Base-by-base conservation (phyloP, 2,888 invertebrate genomes). In the Xanthorhoe spadicearia region DNA sequence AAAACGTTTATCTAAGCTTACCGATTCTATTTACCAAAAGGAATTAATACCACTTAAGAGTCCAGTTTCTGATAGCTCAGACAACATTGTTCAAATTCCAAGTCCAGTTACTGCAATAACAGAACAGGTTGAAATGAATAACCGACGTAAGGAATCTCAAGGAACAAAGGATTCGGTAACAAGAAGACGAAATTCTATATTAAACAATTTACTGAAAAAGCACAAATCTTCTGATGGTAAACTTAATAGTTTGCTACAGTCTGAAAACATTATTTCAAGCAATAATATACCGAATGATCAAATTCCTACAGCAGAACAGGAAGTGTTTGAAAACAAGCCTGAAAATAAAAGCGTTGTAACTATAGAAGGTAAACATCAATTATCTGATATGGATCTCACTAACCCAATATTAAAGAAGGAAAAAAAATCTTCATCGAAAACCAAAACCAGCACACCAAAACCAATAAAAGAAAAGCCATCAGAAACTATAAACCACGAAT, bases 391-490 rank as follows among this genome's bases (percentile, higher is more conserved):
- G 9, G 54, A 58, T 53, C 17, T 49, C 5, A 9, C 38, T 10
- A 35, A 62, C 10, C 18, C 13, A 18, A 15, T 15, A 1, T 53
- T 48, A 13, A 10, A 49, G 10, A 28, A 35, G 28, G 19, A 43
- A 19, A 28, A 0, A 0, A 51, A 18, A 38, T 15, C 28, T 19
- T n/a, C 35, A 17, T n/a, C 9, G 35, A 17, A 48, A 19, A 0
- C 17, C 18, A 17, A 50, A 9, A 46, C 10, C 9, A 15, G 52
- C 55, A 49, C 50, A 19, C 35, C 23, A 46, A 51, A 19, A n/a
- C 51, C 57, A 55, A 38, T 55, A 38, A 10, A 58, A 50, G 59
- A 66, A n/a, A 28, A 48, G 23, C 49, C 60, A 10, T 28, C 60
- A 50, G 32, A 52, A n/a, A 58, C 32, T 1, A 35, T 52, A 23